A percentile compares a stretch with the other conserved stretches of the same genome.
Conservation (phyloP, 1,140 invertebrate species). For the Drosophila willistoni region DNA sequence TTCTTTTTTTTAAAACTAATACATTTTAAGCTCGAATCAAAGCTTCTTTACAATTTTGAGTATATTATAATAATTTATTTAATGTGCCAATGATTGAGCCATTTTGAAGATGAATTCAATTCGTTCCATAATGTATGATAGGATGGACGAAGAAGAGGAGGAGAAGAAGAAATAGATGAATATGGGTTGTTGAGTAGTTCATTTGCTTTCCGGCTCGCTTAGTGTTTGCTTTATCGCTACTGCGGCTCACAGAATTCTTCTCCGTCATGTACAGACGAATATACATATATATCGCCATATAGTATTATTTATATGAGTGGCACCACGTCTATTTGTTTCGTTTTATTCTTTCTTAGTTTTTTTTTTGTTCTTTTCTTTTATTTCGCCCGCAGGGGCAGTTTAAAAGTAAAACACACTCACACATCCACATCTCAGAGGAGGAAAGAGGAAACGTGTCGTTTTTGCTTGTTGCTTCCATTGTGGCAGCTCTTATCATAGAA, state of each 20-base stretch:
- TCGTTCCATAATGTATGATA: conserved; percentile 28
- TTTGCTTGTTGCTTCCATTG: conserved; percentile 32
- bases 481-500: conserved; percentile 46
- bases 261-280: neutral
- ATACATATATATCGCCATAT: conserved; percentile 18
- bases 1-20: no score
- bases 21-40: no score
- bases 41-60: neutral
- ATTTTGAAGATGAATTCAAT: conserved; percentile 24
- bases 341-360: neutral
- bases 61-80: neutral
- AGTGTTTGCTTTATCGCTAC: conserved; percentile 46
- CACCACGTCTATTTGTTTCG: conserved; percentile 48
- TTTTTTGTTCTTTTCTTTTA: conserved; percentile 38
- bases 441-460: conserved; percentile 23
- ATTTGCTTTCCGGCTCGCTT: conserved; percentile 20
- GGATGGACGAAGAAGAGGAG: no score
- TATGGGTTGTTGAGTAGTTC: conserved; percentile 29
- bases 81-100: neutral
- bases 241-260: conserved; percentile 19
- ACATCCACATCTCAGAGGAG: neutral
- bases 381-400: conserved; percentile 44
- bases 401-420: neutral
- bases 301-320: conserved; percentile 18
- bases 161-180: neutral